Conservation (phyloP, 64 coral and sea anemone species). For the Anthopleura sola region DNA sequence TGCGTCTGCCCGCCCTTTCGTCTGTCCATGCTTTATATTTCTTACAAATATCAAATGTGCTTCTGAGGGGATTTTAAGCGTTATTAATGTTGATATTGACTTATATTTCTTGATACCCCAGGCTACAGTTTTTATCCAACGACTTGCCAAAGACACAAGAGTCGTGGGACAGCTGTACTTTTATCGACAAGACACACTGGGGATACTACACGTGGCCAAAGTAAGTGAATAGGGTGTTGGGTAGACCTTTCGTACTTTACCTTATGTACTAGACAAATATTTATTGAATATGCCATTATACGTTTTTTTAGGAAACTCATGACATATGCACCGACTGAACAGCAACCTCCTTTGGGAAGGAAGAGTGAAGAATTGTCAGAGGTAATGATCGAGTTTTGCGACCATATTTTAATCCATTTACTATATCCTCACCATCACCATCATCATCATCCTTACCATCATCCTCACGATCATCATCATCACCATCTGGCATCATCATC, state of each 20-base stretch:
- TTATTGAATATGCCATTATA: neutral
- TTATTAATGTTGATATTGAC: neutral
- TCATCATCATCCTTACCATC: too few species aligned
- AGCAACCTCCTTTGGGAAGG: conserved; percentile 82
- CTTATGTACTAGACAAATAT: neutral
- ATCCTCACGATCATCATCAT: too few species aligned
- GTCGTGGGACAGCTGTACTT: conserved; percentile 66
- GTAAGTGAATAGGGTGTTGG: conserved; percentile 39
- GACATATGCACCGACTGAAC: conserved; percentile 69
- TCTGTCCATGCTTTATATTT: neutral
- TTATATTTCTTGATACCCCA: neutral
- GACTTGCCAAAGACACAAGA: conserved; percentile 66
- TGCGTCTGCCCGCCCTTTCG: neutral
- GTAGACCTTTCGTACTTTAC: too few species aligned
- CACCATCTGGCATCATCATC: too few species aligned
- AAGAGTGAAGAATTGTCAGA: conserved; percentile 75
- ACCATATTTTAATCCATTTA: too few species aligned
- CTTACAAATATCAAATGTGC: too few species aligned
- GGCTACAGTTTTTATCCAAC: conserved; percentile 75
- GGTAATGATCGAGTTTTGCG: conserved; percentile 29
- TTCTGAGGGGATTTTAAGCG: neutral
- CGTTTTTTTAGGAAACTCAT: conserved; percentile 47
- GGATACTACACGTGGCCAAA: conserved; percentile 99
- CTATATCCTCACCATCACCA: too few species aligned
- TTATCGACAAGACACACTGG: conserved; percentile 99